Evolutionary conservation across 2,113 vertebrate species (phyloP).

Genomic region (pig (Sus scrofa)): T2T-Sscrofa CM000817.6:134054001-134054500

Average conservation of each 20-base stretch:
- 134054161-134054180: conserved; percentile 48
- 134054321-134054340: conserved; percentile 56
- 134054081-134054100: background rate
- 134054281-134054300: background rate
- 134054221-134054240: conserved; percentile 59
- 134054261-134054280: background rate
- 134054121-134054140: background rate
- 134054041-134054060: background rate
- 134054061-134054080: background rate
- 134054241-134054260: background rate
- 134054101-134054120: background rate
- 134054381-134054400: conserved; percentile 67
- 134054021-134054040: background rate
- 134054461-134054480: background rate
- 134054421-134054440: conserved; percentile 33
- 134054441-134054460: conserved; percentile 54
- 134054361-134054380: conserved; percentile 57
- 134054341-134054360: conserved; percentile 61
- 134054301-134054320: conserved; percentile 50
- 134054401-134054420: conserved; percentile 60
- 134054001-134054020: background rate
- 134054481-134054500: background rate
- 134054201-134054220: background rate
- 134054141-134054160: background rate
- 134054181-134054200: conserved; percentile 15